phyloP scores from a whole-genome alignment of 2,888 invertebrate species.

The Hirtodrosophila histrioides region DNA sequence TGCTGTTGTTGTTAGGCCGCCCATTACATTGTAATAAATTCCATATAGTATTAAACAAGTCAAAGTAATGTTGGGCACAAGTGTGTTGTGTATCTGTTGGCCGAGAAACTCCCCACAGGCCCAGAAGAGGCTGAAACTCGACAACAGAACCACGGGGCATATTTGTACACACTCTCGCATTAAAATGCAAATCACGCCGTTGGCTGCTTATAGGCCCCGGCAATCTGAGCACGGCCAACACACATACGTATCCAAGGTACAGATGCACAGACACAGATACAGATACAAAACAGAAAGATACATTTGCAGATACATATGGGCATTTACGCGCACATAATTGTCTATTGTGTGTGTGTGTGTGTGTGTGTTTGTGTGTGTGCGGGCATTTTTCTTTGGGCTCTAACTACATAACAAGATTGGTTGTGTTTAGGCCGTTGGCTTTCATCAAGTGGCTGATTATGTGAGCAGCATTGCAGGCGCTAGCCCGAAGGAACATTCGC shows the following conservation, averaged over 20 bases:
- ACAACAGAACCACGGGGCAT: slow-evolving; percentile 48
- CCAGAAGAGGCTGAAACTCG: slow-evolving; percentile 33
- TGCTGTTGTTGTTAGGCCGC: slow-evolving; percentile 9
- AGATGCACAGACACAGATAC: slow-evolving; percentile 45
- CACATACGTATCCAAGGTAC: slow-evolving; percentile 59
- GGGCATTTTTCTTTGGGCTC: slow-evolving; percentile 22
- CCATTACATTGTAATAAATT: slow-evolving; percentile 41
- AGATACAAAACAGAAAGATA: slow-evolving; percentile 49
- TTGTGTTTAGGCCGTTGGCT: slow-evolving; percentile 37
- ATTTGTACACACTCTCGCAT: slow-evolving; percentile 51
- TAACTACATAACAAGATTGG: slow-evolving; percentile 40
- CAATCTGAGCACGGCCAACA: slow-evolving; percentile 49
- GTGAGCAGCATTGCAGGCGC: slow-evolving; percentile 34
- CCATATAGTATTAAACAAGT: slow-evolving; percentile 24
- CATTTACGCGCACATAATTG: slow-evolving; percentile 54
- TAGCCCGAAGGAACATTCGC: slow-evolving; percentile 29
- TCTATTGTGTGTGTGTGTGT: slow-evolving; percentile 10
- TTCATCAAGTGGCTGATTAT: slow-evolving; percentile 16
- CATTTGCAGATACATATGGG: slow-evolving; percentile 38
- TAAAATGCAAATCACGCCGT: slow-evolving; percentile 75
- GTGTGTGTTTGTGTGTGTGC: slow-evolving; percentile 17
- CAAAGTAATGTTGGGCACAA: slow-evolving; percentile 17
- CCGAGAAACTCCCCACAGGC: slow-evolving; percentile 12
- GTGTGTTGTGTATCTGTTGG: slow-evolving; percentile 16
- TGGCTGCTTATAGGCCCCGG: slow-evolving; percentile 58